Percentiles rank a stretch among this genome's conserved stretches.
These are phyloP conservation scores for Heteromurus nitidus DNA, from an alignment of 2,888 invertebrate genomes.

Conservation along the genomic window DNA sequence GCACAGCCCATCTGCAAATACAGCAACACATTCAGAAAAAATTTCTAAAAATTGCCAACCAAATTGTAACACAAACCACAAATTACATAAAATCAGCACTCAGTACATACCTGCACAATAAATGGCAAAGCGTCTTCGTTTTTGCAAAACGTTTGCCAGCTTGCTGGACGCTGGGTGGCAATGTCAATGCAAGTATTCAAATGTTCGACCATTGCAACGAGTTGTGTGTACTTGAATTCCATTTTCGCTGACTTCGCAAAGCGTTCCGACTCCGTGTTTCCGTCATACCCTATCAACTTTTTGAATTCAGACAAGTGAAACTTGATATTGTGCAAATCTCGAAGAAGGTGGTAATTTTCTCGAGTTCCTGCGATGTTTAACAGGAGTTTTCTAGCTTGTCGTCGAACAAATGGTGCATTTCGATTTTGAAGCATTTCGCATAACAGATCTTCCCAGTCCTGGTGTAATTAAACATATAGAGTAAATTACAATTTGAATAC, in stretches of 20 bases:
- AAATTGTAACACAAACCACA: too few species aligned
- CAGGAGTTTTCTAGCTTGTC: slow-evolving; percentile 91
- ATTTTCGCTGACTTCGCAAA: slow-evolving; percentile 68
- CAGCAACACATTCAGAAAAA: background rate
- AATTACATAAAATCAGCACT: too few species aligned
- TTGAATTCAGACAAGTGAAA: slow-evolving; percentile 83
- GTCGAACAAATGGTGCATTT: slow-evolving; percentile 89
- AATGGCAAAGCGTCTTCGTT: slow-evolving; percentile 87
- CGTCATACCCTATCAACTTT: slow-evolving; percentile 70
- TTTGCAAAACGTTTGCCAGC: slow-evolving; percentile 95
- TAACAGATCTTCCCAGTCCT: slow-evolving; percentile 84
- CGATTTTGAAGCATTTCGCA: slow-evolving; percentile 97
- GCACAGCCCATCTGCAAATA: slow-evolving; percentile 70
- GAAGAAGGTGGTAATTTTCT: slow-evolving; percentile 93
- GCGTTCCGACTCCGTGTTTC: slow-evolving; percentile 65
- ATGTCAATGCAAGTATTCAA: slow-evolving; percentile 95
- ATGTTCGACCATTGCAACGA: slow-evolving; percentile 96
- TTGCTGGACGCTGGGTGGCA: slow-evolving; percentile 90
- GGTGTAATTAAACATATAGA: background rate
- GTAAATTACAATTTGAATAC: background rate
- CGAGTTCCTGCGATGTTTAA: slow-evolving; percentile 95
- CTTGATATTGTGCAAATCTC: slow-evolving; percentile 94
- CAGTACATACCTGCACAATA: slow-evolving; percentile 83
- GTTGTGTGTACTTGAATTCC: slow-evolving; percentile 74
- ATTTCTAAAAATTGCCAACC: too few species aligned